phyloP scores from a whole-genome alignment of 2,888 invertebrate genomes.

The Lumbricus terrestris region DNA sequence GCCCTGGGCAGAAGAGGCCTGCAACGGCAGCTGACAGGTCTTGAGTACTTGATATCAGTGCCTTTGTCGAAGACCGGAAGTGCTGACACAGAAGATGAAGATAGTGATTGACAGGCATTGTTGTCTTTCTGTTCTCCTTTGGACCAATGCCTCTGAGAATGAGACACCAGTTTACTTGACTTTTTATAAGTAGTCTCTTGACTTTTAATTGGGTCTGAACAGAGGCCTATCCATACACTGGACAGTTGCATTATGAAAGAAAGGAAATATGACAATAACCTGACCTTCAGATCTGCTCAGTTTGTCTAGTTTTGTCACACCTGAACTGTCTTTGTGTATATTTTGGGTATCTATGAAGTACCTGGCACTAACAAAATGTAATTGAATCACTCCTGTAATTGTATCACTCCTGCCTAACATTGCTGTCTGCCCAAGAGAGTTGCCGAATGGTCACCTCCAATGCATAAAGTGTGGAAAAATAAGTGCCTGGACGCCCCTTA shows the following conservation, averaged over 20 bases:
- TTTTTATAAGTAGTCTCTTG: not conserved
- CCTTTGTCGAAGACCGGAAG: not conserved
- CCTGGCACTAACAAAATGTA: no score
- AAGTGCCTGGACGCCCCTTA: no score
- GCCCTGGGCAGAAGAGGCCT: not conserved
- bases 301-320: no score
- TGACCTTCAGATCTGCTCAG: no score
- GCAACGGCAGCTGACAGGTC: not conserved
- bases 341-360: no score
- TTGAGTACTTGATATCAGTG: slow-evolving; percentile 3
- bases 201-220: not conserved
- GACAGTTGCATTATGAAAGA: no score
- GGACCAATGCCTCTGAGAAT: not conserved
- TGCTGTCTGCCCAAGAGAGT: not conserved
- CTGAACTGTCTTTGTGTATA: no score
- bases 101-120: not conserved
- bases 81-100: not conserved
- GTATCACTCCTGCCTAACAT: no score
- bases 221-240: not conserved
- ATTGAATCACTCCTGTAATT: no score
- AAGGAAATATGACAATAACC: no score
- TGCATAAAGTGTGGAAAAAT: no score
- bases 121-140: not conserved
- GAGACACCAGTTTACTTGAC: not conserved
- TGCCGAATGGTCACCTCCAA: no score